A percentile compares a stretch with the other conserved stretches of the same genome.
Conservation (phyloP, 1,140 invertebrate genomes). For the Lethrus apterus region DNA sequence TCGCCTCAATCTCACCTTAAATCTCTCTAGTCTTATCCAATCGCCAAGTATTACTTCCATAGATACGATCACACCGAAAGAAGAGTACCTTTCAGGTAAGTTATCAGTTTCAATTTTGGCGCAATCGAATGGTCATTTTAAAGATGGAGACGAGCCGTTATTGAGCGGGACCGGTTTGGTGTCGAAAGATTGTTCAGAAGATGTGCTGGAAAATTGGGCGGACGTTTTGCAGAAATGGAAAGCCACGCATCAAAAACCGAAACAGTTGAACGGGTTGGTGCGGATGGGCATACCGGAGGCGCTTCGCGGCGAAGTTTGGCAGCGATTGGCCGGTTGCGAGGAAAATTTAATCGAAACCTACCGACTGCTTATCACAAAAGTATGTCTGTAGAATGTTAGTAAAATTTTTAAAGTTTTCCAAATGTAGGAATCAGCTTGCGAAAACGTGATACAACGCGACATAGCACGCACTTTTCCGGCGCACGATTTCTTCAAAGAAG, state of each 20-base stretch:
- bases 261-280: slow-evolving; percentile 69
- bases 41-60: slow-evolving; percentile 67
- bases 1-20: slow-evolving; percentile 64
- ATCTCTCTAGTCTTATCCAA: slow-evolving; percentile 62
- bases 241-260: slow-evolving; percentile 67
- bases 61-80: slow-evolving; percentile 65
- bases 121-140: slow-evolving; percentile 15
- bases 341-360: slow-evolving; percentile 85
- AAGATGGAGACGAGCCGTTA: slow-evolving; percentile 90
- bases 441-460: slow-evolving; percentile 90
- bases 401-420: slow-evolving; percentile 9
- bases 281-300: slow-evolving; percentile 91
- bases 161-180: slow-evolving; percentile 94
- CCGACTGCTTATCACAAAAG: slow-evolving; percentile 84
- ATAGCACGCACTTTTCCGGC: slow-evolving; percentile 98
- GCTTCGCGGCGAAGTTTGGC: slow-evolving; percentile 95
- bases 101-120: no score
- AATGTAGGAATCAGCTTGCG: slow-evolving; percentile 73
- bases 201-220: slow-evolving; percentile 86
- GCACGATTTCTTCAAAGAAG: slow-evolving; percentile 95
- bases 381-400: slow-evolving; percentile 32
- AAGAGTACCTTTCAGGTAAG: slow-evolving; percentile 71
- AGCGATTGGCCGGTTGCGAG: slow-evolving; percentile 81
- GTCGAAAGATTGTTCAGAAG: slow-evolving; percentile 91
- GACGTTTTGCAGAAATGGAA: slow-evolving; percentile 81